Percentiles rank a stretch among this genome's conserved stretches.
Evolutionary conservation across 2,888 invertebrate species (phyloP).

Genomic region (Zaprionus obscuricornis): DNA sequence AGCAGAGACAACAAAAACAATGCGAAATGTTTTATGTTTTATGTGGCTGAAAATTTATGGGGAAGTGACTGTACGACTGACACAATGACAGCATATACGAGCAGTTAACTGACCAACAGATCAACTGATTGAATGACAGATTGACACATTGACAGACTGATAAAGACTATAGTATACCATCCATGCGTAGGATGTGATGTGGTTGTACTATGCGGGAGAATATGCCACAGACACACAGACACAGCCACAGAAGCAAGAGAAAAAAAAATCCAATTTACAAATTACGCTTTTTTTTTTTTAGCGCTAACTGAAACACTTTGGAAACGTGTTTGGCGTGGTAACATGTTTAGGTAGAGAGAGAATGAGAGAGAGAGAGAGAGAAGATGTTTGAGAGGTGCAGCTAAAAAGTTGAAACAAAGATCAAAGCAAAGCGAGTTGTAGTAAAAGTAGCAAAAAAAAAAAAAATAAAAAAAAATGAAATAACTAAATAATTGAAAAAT

Average conservation of each 20-base stretch:
- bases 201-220: too few relatives aligned
- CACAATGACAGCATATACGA: slow-evolving; percentile 54
- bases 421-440: too few relatives aligned
- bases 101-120: slow-evolving; percentile 15
- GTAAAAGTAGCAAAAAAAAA: too few relatives aligned
- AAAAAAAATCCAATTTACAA: slow-evolving; percentile 68
- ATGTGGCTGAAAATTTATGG: slow-evolving; percentile 36
- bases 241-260: not conserved
- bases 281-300: slow-evolving; percentile 62
- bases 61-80: slow-evolving; percentile 52
- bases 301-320: slow-evolving; percentile 30
- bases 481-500: too few relatives aligned
- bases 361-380: not conserved
- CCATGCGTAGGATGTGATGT: slow-evolving; percentile 29
- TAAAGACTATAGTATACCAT: slow-evolving; percentile 1
- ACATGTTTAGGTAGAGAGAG: not conserved
- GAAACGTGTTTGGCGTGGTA: slow-evolving; percentile 37
- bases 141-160: slow-evolving; percentile 9
- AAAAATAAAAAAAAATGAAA: too few relatives aligned
- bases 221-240: too few relatives aligned
- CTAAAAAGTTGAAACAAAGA: too few relatives aligned
- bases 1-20: slow-evolving; percentile 33
- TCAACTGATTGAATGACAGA: slow-evolving; percentile 29
- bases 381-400: too few relatives aligned
- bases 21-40: slow-evolving; percentile 37